A percentile compares a stretch with the other conserved stretches of the same genome.
Evolutionary conservation across 1,140 invertebrate genomes (phyloP).

Genomic region (Bombus difficillimus): DNA sequence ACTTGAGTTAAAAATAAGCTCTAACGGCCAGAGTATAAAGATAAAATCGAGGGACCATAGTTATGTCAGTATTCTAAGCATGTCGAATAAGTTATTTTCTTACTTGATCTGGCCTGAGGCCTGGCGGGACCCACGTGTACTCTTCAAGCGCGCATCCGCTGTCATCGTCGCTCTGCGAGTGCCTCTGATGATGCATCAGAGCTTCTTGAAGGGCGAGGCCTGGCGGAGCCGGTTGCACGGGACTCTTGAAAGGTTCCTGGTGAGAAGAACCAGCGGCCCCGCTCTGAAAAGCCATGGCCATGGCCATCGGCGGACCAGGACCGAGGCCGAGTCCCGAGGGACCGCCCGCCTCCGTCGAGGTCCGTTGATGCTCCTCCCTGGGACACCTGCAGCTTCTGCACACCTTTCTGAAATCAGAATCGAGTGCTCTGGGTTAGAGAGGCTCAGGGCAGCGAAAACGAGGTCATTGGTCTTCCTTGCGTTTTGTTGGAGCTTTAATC

Average conservation of each 20-base stretch:
- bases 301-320: conserved; percentile 77
- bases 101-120: conserved; percentile 97
- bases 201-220: conserved; percentile 75
- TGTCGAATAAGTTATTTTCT: conserved; percentile 46
- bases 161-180: conserved; percentile 98
- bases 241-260: conserved; percentile 78
- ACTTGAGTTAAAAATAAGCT: not conserved
- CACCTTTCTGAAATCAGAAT: conserved; percentile 85
- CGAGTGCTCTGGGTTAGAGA: not conserved
- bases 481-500: not conserved
- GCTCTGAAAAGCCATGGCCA: conserved; percentile 79
- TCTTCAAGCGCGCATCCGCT: conserved; percentile 98
- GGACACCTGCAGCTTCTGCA: conserved; percentile 89
- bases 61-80: not conserved
- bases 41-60: not conserved
- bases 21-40: not conserved
- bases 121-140: conserved; percentile 98
- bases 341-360: conserved; percentile 70
- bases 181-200: conserved; percentile 88
- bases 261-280: conserved; percentile 71
- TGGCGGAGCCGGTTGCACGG: conserved; percentile 75
- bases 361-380: conserved; percentile 85
- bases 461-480: not conserved
- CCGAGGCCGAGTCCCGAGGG: conserved; percentile 72
- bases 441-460: not conserved